Evolutionary conservation across 2,888 invertebrate genomes (phyloP), one percentile per base, ranked within the genome.

Genomic region (Craniophora ligustri): DNA sequence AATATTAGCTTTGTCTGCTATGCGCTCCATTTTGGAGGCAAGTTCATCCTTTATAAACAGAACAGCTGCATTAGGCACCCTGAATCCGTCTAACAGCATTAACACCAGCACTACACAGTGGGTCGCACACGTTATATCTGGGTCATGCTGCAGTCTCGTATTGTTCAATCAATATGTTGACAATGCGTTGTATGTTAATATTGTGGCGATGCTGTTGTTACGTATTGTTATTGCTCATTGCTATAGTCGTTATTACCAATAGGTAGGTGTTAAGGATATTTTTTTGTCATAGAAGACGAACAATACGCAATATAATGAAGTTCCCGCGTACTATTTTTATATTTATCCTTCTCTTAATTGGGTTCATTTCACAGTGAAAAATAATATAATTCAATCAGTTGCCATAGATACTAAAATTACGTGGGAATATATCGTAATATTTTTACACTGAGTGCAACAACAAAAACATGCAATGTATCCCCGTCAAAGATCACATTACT

Each of bases 101-200:
- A 85, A 73, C 79, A 76, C 74, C 76, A 78, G 76, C 78, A n/a
- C 26, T 26, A 79, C 75, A 79, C 80, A 79, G 74, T 76, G 81
- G 86, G 84, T 85, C 87, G 84, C 76, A 79, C 76, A 79, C 75
- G 76, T 75, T 75, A 78, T 78, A 90, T 85, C 80, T 89, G 81
- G 91, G 90, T 87, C 90, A 86, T 69, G 71, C 80, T 78, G 79
- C 76, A 81, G 76, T 62, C 79, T 72, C 67, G 60, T 67, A 76
- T 84, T 85, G 82, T 84, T 74, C 66, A 89, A 86, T 87, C 85
- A 81, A 88, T 86, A 84, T 80, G 74, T 73, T 75, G 58, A 75
- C 75, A 75, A 72, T 66, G 56, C 51, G 39, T 70, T 42, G 59
- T 45, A 40, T 56, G 42, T 47, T 44, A 45, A 35, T 47, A 40